These are phyloP conservation scores for Hippocampus barbouri DNA, from an alignment of 2,113 vertebrate species.

Conservation along the genomic window DNA sequence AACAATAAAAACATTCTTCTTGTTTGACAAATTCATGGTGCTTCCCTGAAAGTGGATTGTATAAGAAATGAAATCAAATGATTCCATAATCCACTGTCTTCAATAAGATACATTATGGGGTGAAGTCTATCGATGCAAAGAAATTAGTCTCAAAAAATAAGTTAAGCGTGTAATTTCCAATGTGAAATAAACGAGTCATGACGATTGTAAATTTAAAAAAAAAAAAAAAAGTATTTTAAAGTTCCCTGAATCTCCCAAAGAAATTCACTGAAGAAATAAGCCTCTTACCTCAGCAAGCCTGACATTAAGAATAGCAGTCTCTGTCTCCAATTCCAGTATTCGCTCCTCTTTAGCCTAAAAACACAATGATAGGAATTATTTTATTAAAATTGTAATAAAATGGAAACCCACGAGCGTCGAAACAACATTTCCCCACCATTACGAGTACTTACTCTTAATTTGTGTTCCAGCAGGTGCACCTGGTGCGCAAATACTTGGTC, in stretches of 20 bases:
- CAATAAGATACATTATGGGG: background rate
- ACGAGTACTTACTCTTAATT: constrained; percentile 60
- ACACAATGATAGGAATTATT: background rate
- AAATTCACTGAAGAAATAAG: background rate
- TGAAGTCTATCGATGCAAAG: too few relatives aligned
- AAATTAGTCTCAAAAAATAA: too few relatives aligned
- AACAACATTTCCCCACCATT: background rate
- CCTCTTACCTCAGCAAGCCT: constrained; percentile 72
- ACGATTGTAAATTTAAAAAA: too few relatives aligned
- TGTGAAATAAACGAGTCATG: too few relatives aligned
- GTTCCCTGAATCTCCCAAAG: background rate
- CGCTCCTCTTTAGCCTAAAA: constrained; percentile 80
- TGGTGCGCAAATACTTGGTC: constrained; percentile 73
- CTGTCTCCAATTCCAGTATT: constrained; percentile 79
- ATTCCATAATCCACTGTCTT: background rate
- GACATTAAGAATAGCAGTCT: constrained; percentile 81
- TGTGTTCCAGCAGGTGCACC: constrained; percentile 70
- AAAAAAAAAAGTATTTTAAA: too few relatives aligned
- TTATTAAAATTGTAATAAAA: background rate
- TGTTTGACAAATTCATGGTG: too few relatives aligned
- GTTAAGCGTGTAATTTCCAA: too few relatives aligned
- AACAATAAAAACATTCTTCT: background rate
- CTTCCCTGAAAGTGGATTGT: too few relatives aligned
- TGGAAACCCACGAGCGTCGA: background rate
- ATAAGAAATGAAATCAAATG: background rate